A percentile compares a stretch with the other conserved stretches of the same genome.
Conservation (phyloP, 2,888 invertebrate genomes). For the Lasioglossum calceatum region DNA sequence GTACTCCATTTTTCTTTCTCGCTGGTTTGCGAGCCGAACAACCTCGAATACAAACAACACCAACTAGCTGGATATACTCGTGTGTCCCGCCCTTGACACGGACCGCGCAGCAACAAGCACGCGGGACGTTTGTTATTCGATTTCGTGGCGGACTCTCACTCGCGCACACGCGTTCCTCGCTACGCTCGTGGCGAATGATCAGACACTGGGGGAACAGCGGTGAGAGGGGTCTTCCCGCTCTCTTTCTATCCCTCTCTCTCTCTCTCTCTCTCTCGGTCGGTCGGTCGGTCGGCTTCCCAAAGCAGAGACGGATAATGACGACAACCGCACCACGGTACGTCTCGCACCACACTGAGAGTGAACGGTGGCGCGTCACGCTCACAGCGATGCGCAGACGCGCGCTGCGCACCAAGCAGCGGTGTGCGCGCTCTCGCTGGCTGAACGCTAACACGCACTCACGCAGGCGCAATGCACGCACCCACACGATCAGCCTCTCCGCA, state of each 20-base stretch:
- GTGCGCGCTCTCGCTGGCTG: conserved; percentile 50
- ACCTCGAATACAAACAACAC: conserved; percentile 63
- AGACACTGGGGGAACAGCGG: too few species aligned
- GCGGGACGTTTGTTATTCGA: conserved; percentile 43
- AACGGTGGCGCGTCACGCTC: conserved; percentile 78
- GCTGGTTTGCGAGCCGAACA: conserved; percentile 10
- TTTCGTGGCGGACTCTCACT: conserved; percentile 10
- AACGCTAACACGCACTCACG: conserved; percentile 57
- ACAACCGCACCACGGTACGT: conserved; percentile 71
- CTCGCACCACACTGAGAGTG: conserved; percentile 80
- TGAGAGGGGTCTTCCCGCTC: too few species aligned
- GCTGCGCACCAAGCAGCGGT: conserved; percentile 69
- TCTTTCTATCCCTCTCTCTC: too few species aligned
- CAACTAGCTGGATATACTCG: neutral
- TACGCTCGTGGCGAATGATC: too few species aligned
- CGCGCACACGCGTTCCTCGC: too few species aligned
- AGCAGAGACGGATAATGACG: neutral
- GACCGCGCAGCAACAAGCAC: conserved; percentile 9
- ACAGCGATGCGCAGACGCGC: conserved; percentile 74
- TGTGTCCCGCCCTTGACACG: conserved; percentile 51
- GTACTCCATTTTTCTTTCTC: neutral
- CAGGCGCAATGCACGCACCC: conserved; percentile 64
- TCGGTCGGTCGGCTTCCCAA: neutral
- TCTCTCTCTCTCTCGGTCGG: too few species aligned
- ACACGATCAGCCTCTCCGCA: conserved; percentile 1